Evolutionary conservation across 92 coral and sea anemone genomes (phyloP).

Genomic region (Ricordea florida): DNA sequence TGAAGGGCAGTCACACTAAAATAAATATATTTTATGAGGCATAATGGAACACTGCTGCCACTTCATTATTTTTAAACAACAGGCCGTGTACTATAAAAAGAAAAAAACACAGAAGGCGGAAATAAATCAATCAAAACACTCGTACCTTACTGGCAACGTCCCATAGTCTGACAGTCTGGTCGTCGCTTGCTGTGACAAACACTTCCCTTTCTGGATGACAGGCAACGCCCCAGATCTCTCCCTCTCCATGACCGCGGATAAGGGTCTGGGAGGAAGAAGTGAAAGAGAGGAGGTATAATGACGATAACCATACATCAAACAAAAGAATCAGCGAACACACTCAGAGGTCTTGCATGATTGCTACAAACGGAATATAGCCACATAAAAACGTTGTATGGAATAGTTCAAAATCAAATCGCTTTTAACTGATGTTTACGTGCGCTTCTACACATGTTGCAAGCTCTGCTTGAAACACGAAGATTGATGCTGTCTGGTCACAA

Average conservation of each 20-base stretch:
- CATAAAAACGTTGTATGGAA: too few species aligned
- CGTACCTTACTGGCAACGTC: slow-evolving; percentile 90
- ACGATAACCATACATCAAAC: background rate
- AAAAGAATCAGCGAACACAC: background rate
- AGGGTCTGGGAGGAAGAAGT: slow-evolving; percentile 58
- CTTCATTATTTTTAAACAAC: too few species aligned
- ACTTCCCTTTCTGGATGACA: slow-evolving; percentile 95
- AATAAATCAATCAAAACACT: background rate
- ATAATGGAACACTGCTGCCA: background rate
- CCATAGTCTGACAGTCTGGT: slow-evolving; percentile 93
- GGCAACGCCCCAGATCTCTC: slow-evolving; percentile 99
- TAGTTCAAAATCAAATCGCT: too few species aligned
- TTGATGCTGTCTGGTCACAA: too few species aligned
- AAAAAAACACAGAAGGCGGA: background rate
- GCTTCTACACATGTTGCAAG: too few species aligned
- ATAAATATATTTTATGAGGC: background rate
- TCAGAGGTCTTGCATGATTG: too few species aligned
- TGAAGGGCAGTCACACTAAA: too few species aligned
- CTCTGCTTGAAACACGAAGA: too few species aligned
- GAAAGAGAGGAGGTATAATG: too few species aligned
- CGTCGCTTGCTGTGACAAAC: slow-evolving; percentile 95
- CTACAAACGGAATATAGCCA: too few species aligned
- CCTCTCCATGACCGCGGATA: slow-evolving; percentile 93
- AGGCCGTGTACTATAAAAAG: too few species aligned
- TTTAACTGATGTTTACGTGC: too few species aligned